Evolutionary conservation across 2,797 vertebrate genomes (phyloP).

Genomic region (Falco rusticolus): DNA sequence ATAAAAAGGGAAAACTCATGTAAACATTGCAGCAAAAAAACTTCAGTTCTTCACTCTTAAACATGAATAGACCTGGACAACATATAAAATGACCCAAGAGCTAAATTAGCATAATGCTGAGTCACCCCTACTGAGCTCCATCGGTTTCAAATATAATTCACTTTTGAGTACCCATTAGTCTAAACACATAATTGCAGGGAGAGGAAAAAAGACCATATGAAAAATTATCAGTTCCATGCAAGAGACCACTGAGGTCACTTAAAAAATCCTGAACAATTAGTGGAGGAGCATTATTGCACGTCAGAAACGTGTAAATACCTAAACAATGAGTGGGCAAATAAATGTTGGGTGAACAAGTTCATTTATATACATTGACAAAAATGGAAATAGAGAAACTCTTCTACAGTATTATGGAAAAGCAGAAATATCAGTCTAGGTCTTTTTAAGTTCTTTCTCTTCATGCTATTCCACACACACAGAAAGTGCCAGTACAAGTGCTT

Average conservation of each 20-base stretch:
- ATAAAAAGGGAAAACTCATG: conserved; percentile 14
- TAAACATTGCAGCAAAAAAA: conserved; percentile 51
- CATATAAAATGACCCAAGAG: conserved; percentile 13
- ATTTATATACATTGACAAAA: neutral
- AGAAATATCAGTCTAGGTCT: neutral
- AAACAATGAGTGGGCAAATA: neutral
- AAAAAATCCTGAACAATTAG: neutral
- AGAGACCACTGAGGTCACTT: neutral
- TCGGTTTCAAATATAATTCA: conserved; percentile 8
- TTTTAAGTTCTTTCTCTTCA: conserved; percentile 1
- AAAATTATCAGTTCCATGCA: conserved; percentile 4
- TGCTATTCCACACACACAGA: neutral
- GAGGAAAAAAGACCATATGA: neutral
- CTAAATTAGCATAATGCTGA: conserved; percentile 54
- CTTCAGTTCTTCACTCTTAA: conserved; percentile 34
- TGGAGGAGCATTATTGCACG: neutral
- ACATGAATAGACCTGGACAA: conserved; percentile 23
- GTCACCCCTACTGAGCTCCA: neutral
- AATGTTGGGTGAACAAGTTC: neutral
- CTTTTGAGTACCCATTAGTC: conserved; percentile 13
- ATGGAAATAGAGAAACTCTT: neutral
- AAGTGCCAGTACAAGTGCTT: neutral
- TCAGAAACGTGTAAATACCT: neutral
- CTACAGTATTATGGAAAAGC: neutral
- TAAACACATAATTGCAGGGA: conserved; percentile 31